Percentiles rank a stretch among this genome's conserved stretches.
These are phyloP conservation scores for Phrynocephalus forsythii DNA, from an alignment of 2,797 vertebrate genomes.

Conservation along the genomic window DNA sequence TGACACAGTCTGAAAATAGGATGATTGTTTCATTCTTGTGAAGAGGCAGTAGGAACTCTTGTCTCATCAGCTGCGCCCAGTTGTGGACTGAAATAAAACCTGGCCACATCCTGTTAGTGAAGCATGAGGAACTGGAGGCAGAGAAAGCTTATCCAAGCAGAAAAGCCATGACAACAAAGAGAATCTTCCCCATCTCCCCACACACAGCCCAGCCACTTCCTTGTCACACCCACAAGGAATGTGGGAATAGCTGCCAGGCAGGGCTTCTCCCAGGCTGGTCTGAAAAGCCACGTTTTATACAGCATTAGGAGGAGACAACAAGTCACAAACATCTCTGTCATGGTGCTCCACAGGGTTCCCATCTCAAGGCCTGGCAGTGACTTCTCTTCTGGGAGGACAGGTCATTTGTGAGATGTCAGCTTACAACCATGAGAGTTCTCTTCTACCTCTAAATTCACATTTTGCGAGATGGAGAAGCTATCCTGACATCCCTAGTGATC, in stretches of 20 bases:
- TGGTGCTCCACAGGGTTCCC: neutral
- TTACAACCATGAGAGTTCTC: neutral
- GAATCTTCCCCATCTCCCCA: constrained; percentile 19
- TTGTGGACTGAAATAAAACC: constrained; percentile 28
- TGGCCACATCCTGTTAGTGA: constrained; percentile 49
- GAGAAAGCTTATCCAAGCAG: constrained; percentile 24
- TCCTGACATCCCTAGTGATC: neutral
- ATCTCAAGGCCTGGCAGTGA: neutral
- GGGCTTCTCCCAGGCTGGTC: constrained; percentile 28
- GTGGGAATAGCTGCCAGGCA: constrained; percentile 45
- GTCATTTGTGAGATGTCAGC: neutral
- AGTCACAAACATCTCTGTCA: neutral
- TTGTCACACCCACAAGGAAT: constrained; percentile 38
- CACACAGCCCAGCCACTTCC: constrained; percentile 33
- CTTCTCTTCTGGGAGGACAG: neutral
- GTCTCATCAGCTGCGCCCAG: neutral
- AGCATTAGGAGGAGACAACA: neutral
- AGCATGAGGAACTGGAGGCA: constrained; percentile 27
- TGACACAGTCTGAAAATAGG: neutral
- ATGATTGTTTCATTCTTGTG: neutral
- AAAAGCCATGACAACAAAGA: neutral
- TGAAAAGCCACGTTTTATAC: constrained; percentile 16
- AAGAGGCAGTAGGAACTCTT: neutral
- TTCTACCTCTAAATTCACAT: neutral
- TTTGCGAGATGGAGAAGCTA: neutral